Percentiles rank a stretch among this genome's conserved stretches.
Conservation (phyloP, 35 echinoderm and acorn worm genomes). For the Ophiothrix spiculata region DNA sequence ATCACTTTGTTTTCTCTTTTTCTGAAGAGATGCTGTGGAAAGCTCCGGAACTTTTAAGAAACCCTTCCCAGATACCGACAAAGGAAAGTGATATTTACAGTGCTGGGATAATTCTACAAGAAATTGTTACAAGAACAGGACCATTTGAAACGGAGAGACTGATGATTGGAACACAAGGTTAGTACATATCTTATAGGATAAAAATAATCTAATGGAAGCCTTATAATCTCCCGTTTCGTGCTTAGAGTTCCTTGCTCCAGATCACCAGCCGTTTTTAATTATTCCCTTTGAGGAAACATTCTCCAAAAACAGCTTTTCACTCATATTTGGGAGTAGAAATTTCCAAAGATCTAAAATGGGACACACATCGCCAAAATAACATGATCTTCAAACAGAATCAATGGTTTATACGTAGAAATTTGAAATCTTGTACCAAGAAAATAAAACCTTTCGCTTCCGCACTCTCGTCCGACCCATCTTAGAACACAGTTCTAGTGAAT, state of each 20-base stretch:
- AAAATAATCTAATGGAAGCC: neutral
- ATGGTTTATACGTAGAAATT: too few relatives aligned
- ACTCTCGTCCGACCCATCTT: too few relatives aligned
- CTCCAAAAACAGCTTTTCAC: neutral
- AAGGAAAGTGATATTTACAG: conserved; percentile 73
- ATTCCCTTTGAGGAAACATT: neutral
- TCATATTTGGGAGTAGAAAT: neutral
- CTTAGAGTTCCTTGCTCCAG: neutral
- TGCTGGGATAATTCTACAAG: conserved; percentile 59
- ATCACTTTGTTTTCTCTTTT: neutral
- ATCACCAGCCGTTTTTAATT: neutral
- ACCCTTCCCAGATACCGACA: conserved; percentile 14
- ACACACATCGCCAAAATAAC: too few relatives aligned
- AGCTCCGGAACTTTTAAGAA: conserved; percentile 56
- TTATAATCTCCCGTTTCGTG: neutral
- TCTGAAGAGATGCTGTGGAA: conserved; percentile 46
- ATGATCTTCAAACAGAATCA: too few relatives aligned
- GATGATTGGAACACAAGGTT: neutral
- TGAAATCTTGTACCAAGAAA: too few relatives aligned
- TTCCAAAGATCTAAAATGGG: neutral
- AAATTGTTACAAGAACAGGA: conserved; percentile 47
- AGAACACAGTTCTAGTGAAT: too few relatives aligned
- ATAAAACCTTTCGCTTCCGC: too few relatives aligned
- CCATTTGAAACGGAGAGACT: conserved; percentile 52
- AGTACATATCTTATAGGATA: neutral